Conservation (phyloP, 2,113 vertebrate species). For the Sylvicapra grimmia region DNA sequence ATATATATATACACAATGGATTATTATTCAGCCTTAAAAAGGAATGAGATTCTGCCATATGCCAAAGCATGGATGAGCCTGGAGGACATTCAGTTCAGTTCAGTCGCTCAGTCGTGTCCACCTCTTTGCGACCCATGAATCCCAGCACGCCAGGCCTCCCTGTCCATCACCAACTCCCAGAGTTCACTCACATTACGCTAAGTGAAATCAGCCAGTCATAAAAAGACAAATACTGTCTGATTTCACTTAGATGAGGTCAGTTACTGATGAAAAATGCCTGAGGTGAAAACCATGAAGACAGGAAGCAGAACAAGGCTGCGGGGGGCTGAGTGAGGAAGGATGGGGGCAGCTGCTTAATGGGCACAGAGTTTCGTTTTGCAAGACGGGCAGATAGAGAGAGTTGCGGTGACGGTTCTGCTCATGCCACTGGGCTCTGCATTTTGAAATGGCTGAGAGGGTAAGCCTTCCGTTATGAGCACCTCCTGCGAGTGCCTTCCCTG, state of each 20-base stretch:
- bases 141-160: too few relatives aligned
- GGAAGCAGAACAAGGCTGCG: not conserved
- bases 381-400: not conserved
- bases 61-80: not conserved
- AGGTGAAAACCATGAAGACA: not conserved
- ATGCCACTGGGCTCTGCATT: not conserved
- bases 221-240: not conserved
- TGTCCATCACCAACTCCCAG: too few relatives aligned
- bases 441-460: not conserved
- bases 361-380: not conserved
- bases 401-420: not conserved
- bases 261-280: too few relatives aligned
- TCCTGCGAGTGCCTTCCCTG: not conserved
- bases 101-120: too few relatives aligned
- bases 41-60: not conserved
- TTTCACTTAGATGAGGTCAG: not conserved
- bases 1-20: accelerated
- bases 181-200: not conserved
- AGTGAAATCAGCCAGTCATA: not conserved
- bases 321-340: not conserved
- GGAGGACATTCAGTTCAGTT: not conserved
- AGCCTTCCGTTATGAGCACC: too few relatives aligned
- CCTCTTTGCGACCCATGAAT: too few relatives aligned
- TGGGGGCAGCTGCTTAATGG: not conserved
- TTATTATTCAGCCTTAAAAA: not conserved